Evolutionary conservation across 2,888 invertebrate species (phyloP), one percentile per base, ranked within the genome.

Genomic region (Pollenia griseotomentosa): DNA sequence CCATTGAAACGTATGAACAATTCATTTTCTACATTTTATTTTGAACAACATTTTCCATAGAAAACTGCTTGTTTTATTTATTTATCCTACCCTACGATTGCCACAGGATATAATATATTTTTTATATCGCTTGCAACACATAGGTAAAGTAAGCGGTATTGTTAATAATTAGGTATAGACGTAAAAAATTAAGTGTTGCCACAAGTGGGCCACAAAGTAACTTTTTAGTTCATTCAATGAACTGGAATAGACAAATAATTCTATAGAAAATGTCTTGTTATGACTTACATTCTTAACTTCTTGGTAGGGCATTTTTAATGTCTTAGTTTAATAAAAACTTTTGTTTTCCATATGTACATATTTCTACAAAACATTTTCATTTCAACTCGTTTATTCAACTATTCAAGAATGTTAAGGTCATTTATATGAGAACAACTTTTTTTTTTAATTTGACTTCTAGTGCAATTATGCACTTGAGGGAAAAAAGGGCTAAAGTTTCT

Each of bases 321-420:
- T 8, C 53, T 7, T 16, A 16, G 7, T 53, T 53, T 53, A 16
- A 16, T 14, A 7, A 14, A 51, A 51, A 33, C 59, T 59, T 33
- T 59, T 33, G 33, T 33, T 23, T 33, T 59, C 40, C 8, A 23
- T 23, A 23, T 2, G 23, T 2, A n/a, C n/a, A 12, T 55, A 55
- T 12, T 55, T 55, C 42, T 19, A 44, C 19, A 44, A 1, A 55
- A 44, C 23, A 23, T 59, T 59, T 10, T 23, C 23, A 33, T 23
- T 44, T 55, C 12, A 55, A 5, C 2, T n/a, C n/a, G 12, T 46
- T 12, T 8, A 12, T 33, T 66, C 6, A 63, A 63, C 65, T 70
- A 11, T 70, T 59, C 48, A 44, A 51, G 53, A 79, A 86, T 83
- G 71, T 66, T 71, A 83, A 83, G 57, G 70, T 79, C 79, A 79